phyloP scores from a whole-genome alignment of 2,113 vertebrate species.

The Excalfactoria chinensis region DNA sequence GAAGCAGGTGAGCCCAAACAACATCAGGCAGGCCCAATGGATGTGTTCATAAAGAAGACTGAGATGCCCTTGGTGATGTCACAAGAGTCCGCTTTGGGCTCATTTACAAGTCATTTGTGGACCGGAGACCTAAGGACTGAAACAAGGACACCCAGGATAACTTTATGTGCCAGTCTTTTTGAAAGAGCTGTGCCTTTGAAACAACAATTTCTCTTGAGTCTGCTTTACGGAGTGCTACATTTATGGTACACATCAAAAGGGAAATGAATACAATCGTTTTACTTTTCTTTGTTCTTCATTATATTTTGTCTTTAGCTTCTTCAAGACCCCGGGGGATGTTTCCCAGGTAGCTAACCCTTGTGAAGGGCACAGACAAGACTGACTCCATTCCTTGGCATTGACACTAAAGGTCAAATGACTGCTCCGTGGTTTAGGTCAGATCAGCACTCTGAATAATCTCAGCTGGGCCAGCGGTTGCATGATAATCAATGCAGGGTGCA shows the following conservation, averaged over 20 bases:
- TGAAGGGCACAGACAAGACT: background rate
- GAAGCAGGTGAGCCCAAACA: background rate
- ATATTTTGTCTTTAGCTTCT: background rate
- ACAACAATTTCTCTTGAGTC: background rate
- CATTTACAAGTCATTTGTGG: background rate
- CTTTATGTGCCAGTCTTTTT: background rate
- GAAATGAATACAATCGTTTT: background rate
- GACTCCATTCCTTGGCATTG: background rate
- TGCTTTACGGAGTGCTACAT: background rate
- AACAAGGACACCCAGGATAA: background rate
- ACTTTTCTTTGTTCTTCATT: background rate
- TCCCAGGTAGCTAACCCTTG: background rate
- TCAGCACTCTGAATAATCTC: background rate
- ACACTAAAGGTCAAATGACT: background rate
- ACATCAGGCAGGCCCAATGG: background rate
- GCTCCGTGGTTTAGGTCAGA: rapidly evolving
- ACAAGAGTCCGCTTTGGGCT: background rate
- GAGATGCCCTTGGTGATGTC: background rate
- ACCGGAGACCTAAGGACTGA: background rate
- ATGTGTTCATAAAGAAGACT: rapidly evolving
- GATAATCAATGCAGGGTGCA: background rate
- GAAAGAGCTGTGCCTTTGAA: background rate
- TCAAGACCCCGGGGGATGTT: background rate
- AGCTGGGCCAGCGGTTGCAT: background rate
- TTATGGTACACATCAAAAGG: rapidly evolving